These are phyloP conservation scores for Platycercus adscitus DNA, from an alignment of 2,113 vertebrate genomes.

Conservation along the genomic window DNA sequence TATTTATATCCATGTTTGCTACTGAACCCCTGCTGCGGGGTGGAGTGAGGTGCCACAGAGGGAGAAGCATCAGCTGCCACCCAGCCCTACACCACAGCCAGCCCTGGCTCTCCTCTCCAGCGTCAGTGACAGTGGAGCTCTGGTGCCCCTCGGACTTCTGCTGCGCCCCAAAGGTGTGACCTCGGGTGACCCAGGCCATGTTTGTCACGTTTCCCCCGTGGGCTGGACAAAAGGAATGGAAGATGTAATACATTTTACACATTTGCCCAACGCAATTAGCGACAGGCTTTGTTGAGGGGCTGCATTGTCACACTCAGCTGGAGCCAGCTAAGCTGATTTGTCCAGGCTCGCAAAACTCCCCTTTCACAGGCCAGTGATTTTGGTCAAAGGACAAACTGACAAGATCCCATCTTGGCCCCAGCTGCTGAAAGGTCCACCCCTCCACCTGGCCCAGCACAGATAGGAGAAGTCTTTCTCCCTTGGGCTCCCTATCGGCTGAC, in stretches of 20 bases:
- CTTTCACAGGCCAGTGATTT: conserved; percentile 37
- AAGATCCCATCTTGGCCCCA: not conserved
- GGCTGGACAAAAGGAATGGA: not conserved
- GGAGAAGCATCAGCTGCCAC: not conserved
- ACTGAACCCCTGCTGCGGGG: not conserved
- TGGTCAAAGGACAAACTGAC: conserved; percentile 3
- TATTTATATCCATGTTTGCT: not conserved
- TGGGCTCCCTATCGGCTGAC: not conserved
- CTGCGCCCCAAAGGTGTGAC: accelerated
- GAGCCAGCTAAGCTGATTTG: conserved; percentile 54
- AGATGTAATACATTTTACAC: conserved; percentile 5
- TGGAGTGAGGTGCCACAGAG: not conserved
- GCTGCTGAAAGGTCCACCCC: not conserved
- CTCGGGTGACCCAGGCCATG: not conserved
- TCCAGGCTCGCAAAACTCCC: not conserved
- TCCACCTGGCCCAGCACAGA: not conserved
- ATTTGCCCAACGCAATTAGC: conserved; percentile 4
- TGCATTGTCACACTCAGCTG: conserved; percentile 44
- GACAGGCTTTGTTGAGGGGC: not conserved
- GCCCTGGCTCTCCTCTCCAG: accelerated
- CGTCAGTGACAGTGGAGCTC: accelerated
- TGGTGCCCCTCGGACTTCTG: accelerated
- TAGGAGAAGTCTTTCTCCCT: not conserved
- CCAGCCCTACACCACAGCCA: not conserved
- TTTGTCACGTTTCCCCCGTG: not conserved